Evolutionary conservation across 1,140 invertebrate genomes (phyloP).

Genomic region (Eueides isabella): DNA sequence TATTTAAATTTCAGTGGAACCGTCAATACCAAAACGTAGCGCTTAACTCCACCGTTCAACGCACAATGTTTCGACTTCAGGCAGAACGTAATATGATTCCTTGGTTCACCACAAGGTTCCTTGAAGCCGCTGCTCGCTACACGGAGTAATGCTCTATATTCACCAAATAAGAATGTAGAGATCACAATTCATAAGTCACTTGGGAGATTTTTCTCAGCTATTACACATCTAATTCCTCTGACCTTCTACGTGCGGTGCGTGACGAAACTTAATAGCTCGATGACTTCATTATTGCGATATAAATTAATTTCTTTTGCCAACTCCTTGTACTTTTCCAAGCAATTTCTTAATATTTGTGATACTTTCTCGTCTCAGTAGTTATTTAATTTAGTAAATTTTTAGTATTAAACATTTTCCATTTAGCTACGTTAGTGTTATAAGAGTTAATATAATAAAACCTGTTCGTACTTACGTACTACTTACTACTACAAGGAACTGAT

Average conservation of each 20-base stretch:
- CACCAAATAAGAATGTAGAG: neutral
- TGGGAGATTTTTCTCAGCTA: constrained; percentile 11
- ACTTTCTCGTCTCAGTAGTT: neutral
- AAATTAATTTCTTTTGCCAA: constrained; percentile 24
- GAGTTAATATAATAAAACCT: no score
- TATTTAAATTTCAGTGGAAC: no score
- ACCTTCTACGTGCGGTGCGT: constrained; percentile 36
- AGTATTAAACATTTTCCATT: no score
- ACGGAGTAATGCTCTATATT: neutral
- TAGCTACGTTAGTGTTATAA: no score
- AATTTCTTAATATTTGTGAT: neutral
- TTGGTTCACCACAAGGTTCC: no score
- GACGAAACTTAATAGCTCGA: constrained; percentile 30
- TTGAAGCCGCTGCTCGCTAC: no score
- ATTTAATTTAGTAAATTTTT: neutral
- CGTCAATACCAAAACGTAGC: no score
- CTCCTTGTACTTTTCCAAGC: constrained; percentile 1
- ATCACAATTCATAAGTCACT: neutral
- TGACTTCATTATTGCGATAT: constrained; percentile 35
- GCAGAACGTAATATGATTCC: no score
- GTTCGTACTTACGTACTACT: no score
- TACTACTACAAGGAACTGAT: no score
- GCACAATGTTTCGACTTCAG: no score
- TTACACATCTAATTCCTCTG: constrained; percentile 34
- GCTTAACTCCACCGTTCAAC: no score